Base-by-base conservation (phyloP, 2,888 invertebrate species). In the Philopedon plagiatum region DNA sequence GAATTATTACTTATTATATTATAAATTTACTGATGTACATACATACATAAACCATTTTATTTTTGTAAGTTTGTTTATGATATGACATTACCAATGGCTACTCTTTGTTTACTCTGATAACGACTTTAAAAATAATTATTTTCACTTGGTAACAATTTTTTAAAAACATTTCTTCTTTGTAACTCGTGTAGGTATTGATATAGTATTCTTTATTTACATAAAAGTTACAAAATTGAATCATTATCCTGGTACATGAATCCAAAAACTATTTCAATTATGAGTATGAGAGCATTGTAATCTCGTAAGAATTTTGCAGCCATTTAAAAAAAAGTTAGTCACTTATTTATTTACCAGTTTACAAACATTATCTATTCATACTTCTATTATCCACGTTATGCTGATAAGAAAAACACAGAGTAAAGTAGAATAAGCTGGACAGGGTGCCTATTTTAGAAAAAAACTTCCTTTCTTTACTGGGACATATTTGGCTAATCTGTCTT, bases 101-200 rank as follows among this genome's bases (percentile, higher is more conserved):
- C n/a, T 32, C 41, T 63, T 57, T 57, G 41, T 58, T 70, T 70
- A 37, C 26, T 15, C 15, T 70, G 70, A 70, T 70, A 63, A 70
- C 34, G 29, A 41, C n/a, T 5, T 46, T 41, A 18, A 44, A 61
- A 63, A 56, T 37, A 64, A 60, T 49, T 26, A 69, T 15, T 29
- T 65, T 60, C 71, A 71, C 65, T 60, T 64, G 49, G 60, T 60
- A 49, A 67, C 60, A 60, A 29, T 61, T 15, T 58, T 66, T 57
- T 26, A 44, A 29, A 39, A 11, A 44, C 39, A 29, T 44, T 44
- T 61, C 41, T 46, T 29, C 49, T 46, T 46, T 5, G 37, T 18
- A 37, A n/a, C 13, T 57, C 19, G 26, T 26, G n/a, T 32, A 8
- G 2, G 9, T 2, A 44, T 44, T 7, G 7, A 39, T 26, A 15